phyloP scores from a whole-genome alignment of 2,113 vertebrate species.

The Bubo scandiacus region DNA sequence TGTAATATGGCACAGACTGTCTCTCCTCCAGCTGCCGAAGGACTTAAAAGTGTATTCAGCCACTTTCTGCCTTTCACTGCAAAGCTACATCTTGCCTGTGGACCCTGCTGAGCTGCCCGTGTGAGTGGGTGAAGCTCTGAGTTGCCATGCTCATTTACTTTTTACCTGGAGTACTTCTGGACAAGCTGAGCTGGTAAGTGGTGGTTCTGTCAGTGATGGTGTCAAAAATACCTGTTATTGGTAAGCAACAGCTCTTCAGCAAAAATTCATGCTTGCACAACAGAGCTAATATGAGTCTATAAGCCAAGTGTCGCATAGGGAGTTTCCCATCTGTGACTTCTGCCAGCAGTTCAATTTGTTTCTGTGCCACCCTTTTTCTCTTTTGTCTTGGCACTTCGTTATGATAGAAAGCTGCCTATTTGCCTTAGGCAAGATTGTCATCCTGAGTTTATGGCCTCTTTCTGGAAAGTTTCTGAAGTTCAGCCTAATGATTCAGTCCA shows the following conservation, averaged over 20 bases:
- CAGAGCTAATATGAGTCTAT: accelerated
- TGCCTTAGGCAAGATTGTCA: not conserved
- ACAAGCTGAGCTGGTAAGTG: not conserved
- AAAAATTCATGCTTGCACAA: not conserved
- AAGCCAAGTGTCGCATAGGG: not conserved
- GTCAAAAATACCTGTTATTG: not conserved
- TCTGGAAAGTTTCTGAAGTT: not conserved
- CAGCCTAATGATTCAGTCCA: not conserved
- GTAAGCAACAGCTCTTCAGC: not conserved
- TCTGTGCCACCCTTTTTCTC: not conserved
- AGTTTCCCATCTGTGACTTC: not conserved
- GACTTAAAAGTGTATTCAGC: not conserved
- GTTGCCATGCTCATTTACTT: not conserved
- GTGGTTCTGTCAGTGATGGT: not conserved
- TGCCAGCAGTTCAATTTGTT: not conserved
- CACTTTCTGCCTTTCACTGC: not conserved
- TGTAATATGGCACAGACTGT: not conserved
- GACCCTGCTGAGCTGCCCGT: not conserved
- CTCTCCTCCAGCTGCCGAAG: not conserved
- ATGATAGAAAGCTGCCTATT: not conserved
- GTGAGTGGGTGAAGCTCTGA: not conserved
- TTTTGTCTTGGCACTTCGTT: not conserved
- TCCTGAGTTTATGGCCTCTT: not conserved
- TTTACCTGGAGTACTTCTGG: not conserved
- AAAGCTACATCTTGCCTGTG: accelerated